These are phyloP conservation scores for Caenorhabditis sp. DNA, from an alignment of 2,888 invertebrate species.

Conservation along the genomic window DNA sequence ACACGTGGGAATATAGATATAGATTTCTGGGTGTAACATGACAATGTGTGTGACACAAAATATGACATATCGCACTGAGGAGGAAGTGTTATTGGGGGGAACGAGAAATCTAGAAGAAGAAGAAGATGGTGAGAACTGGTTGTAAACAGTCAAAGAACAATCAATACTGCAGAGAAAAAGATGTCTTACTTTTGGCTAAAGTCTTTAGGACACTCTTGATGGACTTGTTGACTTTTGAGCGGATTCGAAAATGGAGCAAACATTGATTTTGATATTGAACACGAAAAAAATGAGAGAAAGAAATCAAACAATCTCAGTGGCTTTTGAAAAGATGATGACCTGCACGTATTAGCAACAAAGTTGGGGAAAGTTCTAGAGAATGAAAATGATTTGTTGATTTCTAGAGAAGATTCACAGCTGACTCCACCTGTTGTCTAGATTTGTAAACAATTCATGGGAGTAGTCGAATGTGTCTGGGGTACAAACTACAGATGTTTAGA, in stretches of 20 bases:
- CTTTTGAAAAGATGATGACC: slow-evolving; percentile 12
- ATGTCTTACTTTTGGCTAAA: not conserved
- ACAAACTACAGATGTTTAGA: too few species aligned
- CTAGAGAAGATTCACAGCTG: too few species aligned
- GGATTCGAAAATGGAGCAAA: slow-evolving; percentile 6
- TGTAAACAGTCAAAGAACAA: slow-evolving; percentile 7
- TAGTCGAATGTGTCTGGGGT: too few species aligned
- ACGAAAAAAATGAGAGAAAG: not conserved
- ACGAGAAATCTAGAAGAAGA: slow-evolving; percentile 1
- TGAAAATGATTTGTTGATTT: not conserved
- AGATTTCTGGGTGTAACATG: slow-evolving; percentile 12
- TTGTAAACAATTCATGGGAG: too few species aligned
- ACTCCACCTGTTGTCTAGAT: too few species aligned
- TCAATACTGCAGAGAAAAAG: not conserved
- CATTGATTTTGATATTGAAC: slow-evolving; percentile 15
- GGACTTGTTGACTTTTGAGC: slow-evolving; percentile 17
- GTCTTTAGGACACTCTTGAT: not conserved
- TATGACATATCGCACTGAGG: slow-evolving; percentile 35
- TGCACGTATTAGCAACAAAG: not conserved
- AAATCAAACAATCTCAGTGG: slow-evolving; percentile 14
- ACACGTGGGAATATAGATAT: slow-evolving; percentile 39
- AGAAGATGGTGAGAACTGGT: not conserved
- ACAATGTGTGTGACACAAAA: slow-evolving; percentile 8
- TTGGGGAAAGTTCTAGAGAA: too few species aligned
- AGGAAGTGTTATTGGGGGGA: slow-evolving; percentile 3